Percentiles rank a stretch among this genome's conserved stretches.
These are phyloP conservation scores for Iselma pallidipennis DNA, from an alignment of 2,888 invertebrate genomes.

Conservation along the genomic window DNA sequence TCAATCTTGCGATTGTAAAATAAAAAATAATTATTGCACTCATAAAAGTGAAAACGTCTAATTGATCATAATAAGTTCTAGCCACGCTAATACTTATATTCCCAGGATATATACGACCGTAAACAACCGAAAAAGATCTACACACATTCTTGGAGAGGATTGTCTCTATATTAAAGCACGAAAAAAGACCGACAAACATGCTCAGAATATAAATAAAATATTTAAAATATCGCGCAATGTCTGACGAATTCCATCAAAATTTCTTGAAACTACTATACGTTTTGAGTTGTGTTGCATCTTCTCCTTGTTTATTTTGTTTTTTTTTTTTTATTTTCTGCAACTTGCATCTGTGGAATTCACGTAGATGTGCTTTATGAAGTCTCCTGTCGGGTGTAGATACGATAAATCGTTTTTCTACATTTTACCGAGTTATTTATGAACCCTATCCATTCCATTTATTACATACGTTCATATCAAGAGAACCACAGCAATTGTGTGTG, in stretches of 20 bases:
- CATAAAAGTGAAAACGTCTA: slow-evolving; percentile 1
- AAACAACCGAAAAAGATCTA: neutral
- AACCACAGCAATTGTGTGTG: neutral
- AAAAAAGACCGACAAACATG: neutral
- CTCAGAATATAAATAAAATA: neutral
- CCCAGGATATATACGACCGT: neutral
- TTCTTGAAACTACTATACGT: no score
- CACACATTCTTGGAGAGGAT: neutral
- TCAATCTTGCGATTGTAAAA: neutral
- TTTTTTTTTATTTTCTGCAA: neutral
- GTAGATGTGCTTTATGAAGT: slow-evolving; percentile 12
- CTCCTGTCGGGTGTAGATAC: slow-evolving; percentile 7
- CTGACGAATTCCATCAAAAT: no score
- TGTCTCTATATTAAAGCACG: neutral
- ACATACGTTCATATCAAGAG: neutral
- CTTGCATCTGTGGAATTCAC: slow-evolving; percentile 3
- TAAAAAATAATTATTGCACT: neutral
- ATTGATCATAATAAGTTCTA: neutral
- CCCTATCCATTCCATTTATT: slow-evolving; percentile 7
- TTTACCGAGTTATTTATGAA: slow-evolving; percentile 7
- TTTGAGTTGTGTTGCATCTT: no score
- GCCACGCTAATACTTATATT: neutral
- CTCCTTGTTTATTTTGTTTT: neutral
- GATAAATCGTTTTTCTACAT: slow-evolving; percentile 11
- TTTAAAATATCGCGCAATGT: no score